A percentile compares a stretch with the other conserved stretches of the same genome.
phyloP scores from a whole-genome alignment of 2,797 vertebrate species.

The Mus caroli region DNA sequence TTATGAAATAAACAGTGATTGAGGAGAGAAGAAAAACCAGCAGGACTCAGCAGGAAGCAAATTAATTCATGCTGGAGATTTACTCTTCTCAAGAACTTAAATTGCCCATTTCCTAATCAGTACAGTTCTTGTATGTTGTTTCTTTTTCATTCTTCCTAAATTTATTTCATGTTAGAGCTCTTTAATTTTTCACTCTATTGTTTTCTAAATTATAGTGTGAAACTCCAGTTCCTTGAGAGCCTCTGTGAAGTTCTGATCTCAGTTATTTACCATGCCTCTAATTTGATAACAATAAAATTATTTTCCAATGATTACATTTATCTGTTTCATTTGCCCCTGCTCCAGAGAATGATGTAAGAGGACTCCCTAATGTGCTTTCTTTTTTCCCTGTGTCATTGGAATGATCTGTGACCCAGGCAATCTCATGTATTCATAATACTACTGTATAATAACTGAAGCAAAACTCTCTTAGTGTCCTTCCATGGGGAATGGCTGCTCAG shows the following conservation, averaged over 20 bases:
- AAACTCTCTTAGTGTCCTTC: conserved; percentile 16
- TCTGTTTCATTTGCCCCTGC: conserved; percentile 46
- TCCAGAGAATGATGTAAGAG: neutral
- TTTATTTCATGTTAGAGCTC: conserved; percentile 70
- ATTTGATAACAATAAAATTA: conserved; percentile 50
- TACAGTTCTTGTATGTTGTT: conserved; percentile 67
- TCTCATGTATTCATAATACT: conserved; percentile 40
- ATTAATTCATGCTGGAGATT: conserved; percentile 88
- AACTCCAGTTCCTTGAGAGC: neutral
- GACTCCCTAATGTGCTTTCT: neutral
- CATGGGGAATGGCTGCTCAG: neutral
- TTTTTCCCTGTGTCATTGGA: neutral
- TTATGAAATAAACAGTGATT: conserved; percentile 88
- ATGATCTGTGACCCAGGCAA: neutral
- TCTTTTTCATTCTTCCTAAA: conserved; percentile 76
- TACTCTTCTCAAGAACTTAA: conserved; percentile 86
- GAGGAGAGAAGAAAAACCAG: conserved; percentile 84
- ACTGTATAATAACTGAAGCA: conserved; percentile 39
- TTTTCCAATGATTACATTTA: neutral
- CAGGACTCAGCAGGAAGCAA: conserved; percentile 85
- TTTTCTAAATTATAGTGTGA: conserved; percentile 68
- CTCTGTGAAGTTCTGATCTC: conserved; percentile 5
- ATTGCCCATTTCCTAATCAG: conserved; percentile 86
- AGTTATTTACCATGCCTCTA: conserved; percentile 48
- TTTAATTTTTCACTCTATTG: neutral